These are phyloP conservation scores for Diabrotica balteata DNA, from an alignment of 2,888 invertebrate species.

Conservation along the genomic window DNA sequence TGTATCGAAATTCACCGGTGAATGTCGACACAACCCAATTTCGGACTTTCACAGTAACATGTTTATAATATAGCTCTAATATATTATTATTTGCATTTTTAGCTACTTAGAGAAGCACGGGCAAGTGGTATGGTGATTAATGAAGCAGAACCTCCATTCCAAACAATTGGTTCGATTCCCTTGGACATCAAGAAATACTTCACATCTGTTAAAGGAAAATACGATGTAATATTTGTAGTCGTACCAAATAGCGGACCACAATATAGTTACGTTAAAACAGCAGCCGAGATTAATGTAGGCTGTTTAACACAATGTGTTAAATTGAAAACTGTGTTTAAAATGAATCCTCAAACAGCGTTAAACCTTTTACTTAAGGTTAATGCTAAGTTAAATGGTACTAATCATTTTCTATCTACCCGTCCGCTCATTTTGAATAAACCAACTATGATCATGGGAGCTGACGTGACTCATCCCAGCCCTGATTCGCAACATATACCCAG, in stretches of 20 bases:
- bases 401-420: slow-evolving; percentile 63
- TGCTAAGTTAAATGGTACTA: slow-evolving; percentile 83
- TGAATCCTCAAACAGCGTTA: slow-evolving; percentile 69
- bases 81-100: no score
- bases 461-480: slow-evolving; percentile 91
- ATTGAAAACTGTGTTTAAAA: slow-evolving; percentile 60
- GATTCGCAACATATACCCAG: slow-evolving; percentile 71
- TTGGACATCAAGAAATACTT: slow-evolving; percentile 1
- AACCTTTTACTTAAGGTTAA: slow-evolving; percentile 80
- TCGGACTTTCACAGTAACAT: no score
- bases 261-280: slow-evolving; percentile 67
- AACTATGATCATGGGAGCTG: slow-evolving; percentile 77
- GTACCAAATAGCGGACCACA: slow-evolving; percentile 61
- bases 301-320: slow-evolving; percentile 79
- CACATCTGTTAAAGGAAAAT: slow-evolving; percentile 39
- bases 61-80: no score
- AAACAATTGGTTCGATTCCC: slow-evolving; percentile 19
- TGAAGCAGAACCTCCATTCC: slow-evolving; percentile 3
- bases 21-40: no score
- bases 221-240: slow-evolving; percentile 69
- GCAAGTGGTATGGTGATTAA: no score
- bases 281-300: slow-evolving; percentile 73
- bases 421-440: slow-evolving; percentile 56
- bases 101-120: no score
- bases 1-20: no score